Evolutionary conservation across 2,888 invertebrate species (phyloP), one percentile per base, ranked within the genome.

Genomic region (Tubulanus polymorphus): DNA sequence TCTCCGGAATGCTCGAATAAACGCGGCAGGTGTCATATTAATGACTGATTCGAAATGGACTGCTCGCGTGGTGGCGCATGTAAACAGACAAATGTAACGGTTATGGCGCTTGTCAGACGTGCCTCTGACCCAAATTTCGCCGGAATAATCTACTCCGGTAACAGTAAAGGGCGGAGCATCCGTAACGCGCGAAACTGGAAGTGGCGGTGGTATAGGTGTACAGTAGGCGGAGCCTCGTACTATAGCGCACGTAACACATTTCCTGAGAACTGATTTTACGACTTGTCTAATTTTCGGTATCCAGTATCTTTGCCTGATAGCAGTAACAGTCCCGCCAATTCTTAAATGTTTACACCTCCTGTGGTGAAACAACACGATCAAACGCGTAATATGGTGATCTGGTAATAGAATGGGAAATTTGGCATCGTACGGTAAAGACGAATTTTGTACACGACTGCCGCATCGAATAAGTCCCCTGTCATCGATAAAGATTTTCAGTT

Each of bases 71-170:
- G 20, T 53, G 1, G 55, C 56, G 49, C 60, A 62, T 20, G 62
- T 61, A 53, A 58, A 57, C 3, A 57, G 54, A 37, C 57, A 57
- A 30, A 56, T 55, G 48, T 63, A 63, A 8, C 28, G 55, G 49
- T 63, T 62, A 27, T 50, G 28, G 18, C 50, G 10, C 8, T 46
- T 37, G 8, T 51, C 56, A 1, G 10, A 35, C 2, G 32, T 30
- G 12, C n/a, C n/a, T n/a, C n/a, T n/a, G n/a, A 62, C 51, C n/a
- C 48, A 50, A 8, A 55, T 23, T 12, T 48, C 46, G 6, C 59
- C 61, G 2, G 59, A 56, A 32, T 51, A 60, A 51, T 60, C 59
- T 10, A 59, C 57, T 2, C 57, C 62, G n/a, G 62, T 60, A 1
- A 60, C 52, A 15, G 55, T 53, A 45, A 61, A 61, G 3, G 59